These are phyloP conservation scores for Anarsia innoxiella DNA, from an alignment of 2,888 invertebrate genomes.

Conservation along the genomic window DNA sequence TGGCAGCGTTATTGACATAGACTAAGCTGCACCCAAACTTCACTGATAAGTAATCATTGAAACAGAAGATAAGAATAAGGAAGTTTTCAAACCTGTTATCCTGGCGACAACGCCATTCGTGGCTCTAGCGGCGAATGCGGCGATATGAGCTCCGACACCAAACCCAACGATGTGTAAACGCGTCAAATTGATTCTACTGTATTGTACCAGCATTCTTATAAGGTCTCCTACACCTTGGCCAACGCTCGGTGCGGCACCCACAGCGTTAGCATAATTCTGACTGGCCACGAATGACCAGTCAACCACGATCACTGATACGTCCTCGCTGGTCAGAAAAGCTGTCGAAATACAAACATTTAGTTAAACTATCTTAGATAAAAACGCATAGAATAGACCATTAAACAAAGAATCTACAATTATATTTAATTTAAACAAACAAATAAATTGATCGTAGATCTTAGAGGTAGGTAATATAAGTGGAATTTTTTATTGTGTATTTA, in stretches of 20 bases:
- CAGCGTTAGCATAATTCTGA: neutral
- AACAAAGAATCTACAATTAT: too few relatives aligned
- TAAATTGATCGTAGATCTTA: too few relatives aligned
- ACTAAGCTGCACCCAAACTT: too few relatives aligned
- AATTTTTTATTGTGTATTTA: too few relatives aligned
- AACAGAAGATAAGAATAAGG: too few relatives aligned
- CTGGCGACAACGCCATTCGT: constrained; percentile 1
- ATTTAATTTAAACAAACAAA: too few relatives aligned
- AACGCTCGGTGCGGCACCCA: neutral
- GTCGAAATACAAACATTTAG: neutral
- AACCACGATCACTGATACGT: constrained; percentile 1
- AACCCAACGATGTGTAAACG: constrained; percentile 22
- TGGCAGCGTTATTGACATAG: too few relatives aligned
- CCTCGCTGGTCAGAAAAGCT: constrained; percentile 6
- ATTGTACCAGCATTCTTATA: neutral
- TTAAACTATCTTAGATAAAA: neutral
- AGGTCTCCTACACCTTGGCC: neutral
- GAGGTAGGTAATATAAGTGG: too few relatives aligned
- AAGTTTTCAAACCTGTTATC: constrained; percentile 6
- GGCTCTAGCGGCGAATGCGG: constrained; percentile 24
- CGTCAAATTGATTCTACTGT: neutral
- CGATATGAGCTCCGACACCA: constrained; percentile 29
- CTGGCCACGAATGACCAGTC: constrained; percentile 1
- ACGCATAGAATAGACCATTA: neutral
- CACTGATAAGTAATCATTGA: too few relatives aligned